phyloP scores from a whole-genome alignment of 2,888 invertebrate genomes.

The Hypsopygia costalis region DNA sequence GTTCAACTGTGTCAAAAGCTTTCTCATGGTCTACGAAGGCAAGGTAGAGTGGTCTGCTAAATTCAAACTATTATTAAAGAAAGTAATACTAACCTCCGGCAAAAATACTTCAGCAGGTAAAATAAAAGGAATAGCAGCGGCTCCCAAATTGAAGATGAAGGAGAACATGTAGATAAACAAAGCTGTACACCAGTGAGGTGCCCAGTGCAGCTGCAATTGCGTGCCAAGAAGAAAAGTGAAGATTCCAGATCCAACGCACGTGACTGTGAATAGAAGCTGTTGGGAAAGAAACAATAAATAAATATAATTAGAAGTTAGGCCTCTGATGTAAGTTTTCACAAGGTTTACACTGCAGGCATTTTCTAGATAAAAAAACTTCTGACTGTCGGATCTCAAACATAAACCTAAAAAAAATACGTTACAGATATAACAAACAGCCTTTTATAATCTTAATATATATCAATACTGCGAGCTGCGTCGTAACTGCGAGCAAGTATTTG shows the following conservation, averaged over 20 bases:
- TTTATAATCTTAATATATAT: too few species aligned
- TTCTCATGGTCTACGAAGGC: too few species aligned
- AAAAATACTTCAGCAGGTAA: slow-evolving; percentile 67
- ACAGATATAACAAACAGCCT: too few species aligned
- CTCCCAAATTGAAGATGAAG: slow-evolving; percentile 64
- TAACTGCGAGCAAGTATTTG: too few species aligned
- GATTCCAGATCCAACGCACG: slow-evolving; percentile 39
- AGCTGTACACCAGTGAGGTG: slow-evolving; percentile 54
- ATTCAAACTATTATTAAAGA: not conserved
- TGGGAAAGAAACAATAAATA: not conserved
- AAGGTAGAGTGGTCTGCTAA: not conserved
- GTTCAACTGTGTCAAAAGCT: too few species aligned
- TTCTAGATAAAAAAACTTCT: too few species aligned
- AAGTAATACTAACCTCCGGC: slow-evolving; percentile 63
- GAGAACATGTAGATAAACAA: slow-evolving; percentile 49
- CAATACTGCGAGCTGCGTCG: too few species aligned
- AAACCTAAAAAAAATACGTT: too few species aligned
- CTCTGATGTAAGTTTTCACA: too few species aligned
- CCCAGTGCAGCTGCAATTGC: slow-evolving; percentile 48
- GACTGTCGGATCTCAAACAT: too few species aligned
- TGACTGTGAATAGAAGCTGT: slow-evolving; percentile 42
- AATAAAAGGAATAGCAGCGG: slow-evolving; percentile 66
- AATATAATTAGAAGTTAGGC: too few species aligned
- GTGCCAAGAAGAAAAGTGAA: slow-evolving; percentile 44
- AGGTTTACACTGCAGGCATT: too few species aligned